Evolutionary conservation across 2,113 vertebrate genomes (phyloP).

Genomic region (Ardeotis arabs): DNA sequence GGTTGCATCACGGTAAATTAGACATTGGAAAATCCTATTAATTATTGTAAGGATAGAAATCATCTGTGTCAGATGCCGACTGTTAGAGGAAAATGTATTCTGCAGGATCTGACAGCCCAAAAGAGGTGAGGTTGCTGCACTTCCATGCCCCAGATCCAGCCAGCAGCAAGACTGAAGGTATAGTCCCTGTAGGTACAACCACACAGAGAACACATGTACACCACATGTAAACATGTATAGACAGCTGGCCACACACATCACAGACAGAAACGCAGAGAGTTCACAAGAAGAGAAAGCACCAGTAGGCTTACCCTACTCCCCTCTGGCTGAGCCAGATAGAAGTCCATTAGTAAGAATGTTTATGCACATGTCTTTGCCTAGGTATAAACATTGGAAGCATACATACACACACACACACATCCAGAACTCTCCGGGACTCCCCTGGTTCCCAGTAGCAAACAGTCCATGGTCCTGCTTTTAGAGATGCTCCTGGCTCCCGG

Average conservation of each 20-base stretch:
- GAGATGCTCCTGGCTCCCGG: background rate
- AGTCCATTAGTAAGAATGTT: background rate
- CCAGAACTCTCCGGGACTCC: background rate
- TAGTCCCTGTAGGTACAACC: background rate
- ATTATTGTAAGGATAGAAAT: background rate
- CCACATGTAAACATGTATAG: no score
- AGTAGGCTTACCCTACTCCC: background rate
- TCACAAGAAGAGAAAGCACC: background rate
- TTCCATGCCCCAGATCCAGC: background rate
- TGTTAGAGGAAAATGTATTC: background rate
- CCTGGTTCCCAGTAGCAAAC: background rate
- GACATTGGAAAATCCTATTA: background rate
- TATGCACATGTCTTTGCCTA: background rate
- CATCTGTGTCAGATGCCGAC: background rate
- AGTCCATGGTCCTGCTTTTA: background rate
- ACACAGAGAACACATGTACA: background rate
- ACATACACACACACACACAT: background rate
- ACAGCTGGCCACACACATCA: background rate
- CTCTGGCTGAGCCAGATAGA: background rate
- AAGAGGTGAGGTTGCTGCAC: background rate
- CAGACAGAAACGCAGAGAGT: background rate
- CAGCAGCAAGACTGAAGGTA: background rate
- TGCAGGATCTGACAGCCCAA: background rate
- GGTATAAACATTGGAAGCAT: no score
- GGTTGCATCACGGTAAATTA: background rate